These are phyloP conservation scores for Helicoverpa assulta DNA, from an alignment of 2,888 invertebrate genomes.

Conservation along the genomic window DNA sequence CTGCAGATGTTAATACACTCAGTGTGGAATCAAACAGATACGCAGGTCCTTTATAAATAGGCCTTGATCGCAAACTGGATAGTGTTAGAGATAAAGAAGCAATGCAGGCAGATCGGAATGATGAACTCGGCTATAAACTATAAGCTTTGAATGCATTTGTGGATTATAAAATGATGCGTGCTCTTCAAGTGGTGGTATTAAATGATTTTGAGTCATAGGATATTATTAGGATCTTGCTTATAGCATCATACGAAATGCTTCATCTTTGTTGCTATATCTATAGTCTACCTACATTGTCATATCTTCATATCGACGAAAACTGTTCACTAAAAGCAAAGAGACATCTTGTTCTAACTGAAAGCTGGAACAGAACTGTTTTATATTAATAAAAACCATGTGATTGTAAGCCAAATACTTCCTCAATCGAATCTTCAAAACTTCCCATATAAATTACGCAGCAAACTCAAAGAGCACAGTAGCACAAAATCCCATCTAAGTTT, in stretches of 20 bases:
- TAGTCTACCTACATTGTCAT: not conserved
- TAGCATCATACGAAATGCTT: no score
- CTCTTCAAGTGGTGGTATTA: constrained; percentile 30
- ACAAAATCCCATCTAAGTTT: constrained; percentile 41
- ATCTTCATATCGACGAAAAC: not conserved
- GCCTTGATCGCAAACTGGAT: constrained; percentile 40
- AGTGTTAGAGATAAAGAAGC: constrained; percentile 37
- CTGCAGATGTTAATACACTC: constrained; percentile 38
- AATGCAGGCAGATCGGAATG: constrained; percentile 21
- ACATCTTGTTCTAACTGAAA: not conserved
- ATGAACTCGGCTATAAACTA: constrained; percentile 40
- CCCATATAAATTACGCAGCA: constrained; percentile 6
- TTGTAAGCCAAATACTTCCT: not conserved
- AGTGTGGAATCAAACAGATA: constrained; percentile 33
- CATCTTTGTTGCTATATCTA: no score
- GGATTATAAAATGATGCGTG: constrained; percentile 25
- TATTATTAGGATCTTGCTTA: constrained; percentile 1
- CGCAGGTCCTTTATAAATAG: constrained; percentile 47
- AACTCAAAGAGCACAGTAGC: constrained; percentile 23
- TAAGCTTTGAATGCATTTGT: constrained; percentile 25
- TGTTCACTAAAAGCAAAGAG: no score
- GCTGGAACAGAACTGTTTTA: not conserved
- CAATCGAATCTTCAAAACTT: constrained; percentile 6
- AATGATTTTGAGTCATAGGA: not conserved
- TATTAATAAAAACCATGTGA: not conserved